Evolutionary conservation across 2,113 vertebrate genomes (phyloP).

Genomic region (Oryzias javanicus): DNA sequence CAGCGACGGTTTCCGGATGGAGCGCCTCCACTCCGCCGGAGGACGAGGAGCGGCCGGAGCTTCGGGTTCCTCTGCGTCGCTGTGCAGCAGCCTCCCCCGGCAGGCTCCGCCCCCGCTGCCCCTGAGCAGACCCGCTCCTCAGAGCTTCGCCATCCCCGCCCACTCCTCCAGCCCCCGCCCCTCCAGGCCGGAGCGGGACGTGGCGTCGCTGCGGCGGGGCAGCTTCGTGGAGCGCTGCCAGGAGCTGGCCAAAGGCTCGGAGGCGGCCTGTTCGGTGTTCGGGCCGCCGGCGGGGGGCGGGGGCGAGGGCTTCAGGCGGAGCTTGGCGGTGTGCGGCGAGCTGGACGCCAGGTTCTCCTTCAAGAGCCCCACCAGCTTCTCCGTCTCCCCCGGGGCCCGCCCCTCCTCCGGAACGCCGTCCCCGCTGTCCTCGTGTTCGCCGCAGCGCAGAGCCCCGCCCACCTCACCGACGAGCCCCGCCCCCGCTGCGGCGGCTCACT

Average conservation of each 20-base stretch:
- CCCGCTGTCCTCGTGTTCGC: background rate
- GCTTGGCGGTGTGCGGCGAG: conserved; percentile 67
- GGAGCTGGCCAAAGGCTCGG: conserved; percentile 79
- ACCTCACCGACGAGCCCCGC: conserved; percentile 48
- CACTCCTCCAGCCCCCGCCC: conserved; percentile 44
- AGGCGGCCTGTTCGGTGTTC: conserved; percentile 25
- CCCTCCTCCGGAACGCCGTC: conserved; percentile 9
- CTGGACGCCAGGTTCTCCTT: conserved; percentile 61
- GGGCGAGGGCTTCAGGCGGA: conserved; percentile 53
- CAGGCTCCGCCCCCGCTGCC: conserved; percentile 48
- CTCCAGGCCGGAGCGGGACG: conserved; percentile 27
- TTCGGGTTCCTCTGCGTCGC: conserved; percentile 20
- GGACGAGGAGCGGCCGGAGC: conserved; percentile 28
- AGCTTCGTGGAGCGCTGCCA: conserved; percentile 88
- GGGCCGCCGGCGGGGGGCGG: conserved; percentile 31
- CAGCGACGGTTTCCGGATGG: conserved; percentile 49
- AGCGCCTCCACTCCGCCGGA: conserved; percentile 29
- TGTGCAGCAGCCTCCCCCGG: conserved; percentile 68
- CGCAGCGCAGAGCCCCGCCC: conserved; percentile 24
- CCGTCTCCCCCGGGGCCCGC: conserved; percentile 35
- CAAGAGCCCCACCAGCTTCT: conserved; percentile 50
- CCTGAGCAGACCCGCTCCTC: conserved; percentile 38
- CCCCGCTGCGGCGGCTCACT: conserved; percentile 21
- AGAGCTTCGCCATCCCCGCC: conserved; percentile 17
- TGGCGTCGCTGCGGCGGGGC: conserved; percentile 62